Percentiles rank a stretch among this genome's conserved stretches.
Conservation (phyloP, 2,113 vertebrate species). For the Pongo pygmaeus region DNA sequence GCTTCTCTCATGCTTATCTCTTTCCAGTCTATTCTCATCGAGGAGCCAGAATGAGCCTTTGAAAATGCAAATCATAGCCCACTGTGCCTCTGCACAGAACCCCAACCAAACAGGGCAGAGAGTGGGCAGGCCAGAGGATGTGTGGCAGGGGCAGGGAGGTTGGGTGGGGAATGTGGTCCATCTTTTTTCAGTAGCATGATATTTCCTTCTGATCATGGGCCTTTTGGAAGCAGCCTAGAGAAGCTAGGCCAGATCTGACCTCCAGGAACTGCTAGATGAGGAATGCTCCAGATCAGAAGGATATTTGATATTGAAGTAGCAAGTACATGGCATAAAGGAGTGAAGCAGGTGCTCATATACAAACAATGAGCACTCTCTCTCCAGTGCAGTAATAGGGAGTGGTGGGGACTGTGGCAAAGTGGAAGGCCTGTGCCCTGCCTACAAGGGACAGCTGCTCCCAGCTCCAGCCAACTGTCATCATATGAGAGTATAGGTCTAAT, state of each 20-base stretch:
- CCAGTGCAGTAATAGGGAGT: not conserved
- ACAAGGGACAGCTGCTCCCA: accelerated
- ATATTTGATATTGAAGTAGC: too few relatives aligned
- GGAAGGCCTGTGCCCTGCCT: too few relatives aligned
- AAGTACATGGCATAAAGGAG: not conserved
- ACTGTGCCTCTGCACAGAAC: not conserved
- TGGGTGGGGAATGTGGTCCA: accelerated
- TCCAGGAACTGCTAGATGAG: not conserved
- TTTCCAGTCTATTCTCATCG: not conserved
- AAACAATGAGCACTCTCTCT: not conserved
- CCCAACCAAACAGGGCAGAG: not conserved
- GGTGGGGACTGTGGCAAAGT: not conserved
- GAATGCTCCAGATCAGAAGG: not conserved
- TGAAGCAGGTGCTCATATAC: not conserved
- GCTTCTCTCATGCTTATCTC: not conserved
- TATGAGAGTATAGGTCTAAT: accelerated
- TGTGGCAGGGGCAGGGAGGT: accelerated
- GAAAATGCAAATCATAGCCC: not conserved
- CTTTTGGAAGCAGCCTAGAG: not conserved
- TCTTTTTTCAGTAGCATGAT: not conserved
- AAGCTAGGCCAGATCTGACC: not conserved
- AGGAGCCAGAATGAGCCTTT: not conserved
- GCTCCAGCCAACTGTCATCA: accelerated
- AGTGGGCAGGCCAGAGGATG: not conserved
- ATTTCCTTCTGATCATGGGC: not conserved